Percentiles rank a stretch among this genome's conserved stretches.
Evolutionary conservation across 2,113 vertebrate genomes (phyloP).

Genomic region (Pollimyrus isidori): DNA sequence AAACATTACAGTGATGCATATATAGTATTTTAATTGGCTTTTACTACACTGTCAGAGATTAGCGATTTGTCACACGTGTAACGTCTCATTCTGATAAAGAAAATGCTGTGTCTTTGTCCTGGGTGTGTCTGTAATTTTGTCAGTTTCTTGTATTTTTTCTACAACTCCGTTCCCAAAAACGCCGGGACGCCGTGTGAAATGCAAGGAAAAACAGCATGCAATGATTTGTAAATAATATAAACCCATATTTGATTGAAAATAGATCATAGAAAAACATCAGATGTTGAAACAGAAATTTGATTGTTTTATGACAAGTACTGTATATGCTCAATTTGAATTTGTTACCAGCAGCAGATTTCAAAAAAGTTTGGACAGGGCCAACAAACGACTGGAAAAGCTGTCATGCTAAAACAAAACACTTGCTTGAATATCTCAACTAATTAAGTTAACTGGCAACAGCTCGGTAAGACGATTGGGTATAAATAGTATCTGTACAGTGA

Average conservation of each 20-base stretch:
- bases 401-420: neutral
- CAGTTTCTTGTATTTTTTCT: constrained; percentile 75
- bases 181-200: neutral
- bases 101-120: constrained; percentile 54
- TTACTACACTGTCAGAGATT: constrained; percentile 58
- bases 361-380: neutral
- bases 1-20: constrained; percentile 53
- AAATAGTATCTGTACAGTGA: neutral
- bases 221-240: neutral
- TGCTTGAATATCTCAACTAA: neutral
- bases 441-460: neutral
- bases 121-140: constrained; percentile 60
- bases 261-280: neutral
- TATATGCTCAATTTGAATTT: neutral
- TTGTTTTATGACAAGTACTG: neutral
- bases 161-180: neutral
- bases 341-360: neutral
- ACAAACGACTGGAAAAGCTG: neutral
- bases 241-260: neutral
- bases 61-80: constrained; percentile 57
- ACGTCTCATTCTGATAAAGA: constrained; percentile 51
- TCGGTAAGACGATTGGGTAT: neutral
- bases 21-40: constrained; percentile 57
- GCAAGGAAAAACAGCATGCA: neutral
- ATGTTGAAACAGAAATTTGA: neutral